phyloP scores from a whole-genome alignment of 1,140 invertebrate genomes.

The Eumaeus atala region DNA sequence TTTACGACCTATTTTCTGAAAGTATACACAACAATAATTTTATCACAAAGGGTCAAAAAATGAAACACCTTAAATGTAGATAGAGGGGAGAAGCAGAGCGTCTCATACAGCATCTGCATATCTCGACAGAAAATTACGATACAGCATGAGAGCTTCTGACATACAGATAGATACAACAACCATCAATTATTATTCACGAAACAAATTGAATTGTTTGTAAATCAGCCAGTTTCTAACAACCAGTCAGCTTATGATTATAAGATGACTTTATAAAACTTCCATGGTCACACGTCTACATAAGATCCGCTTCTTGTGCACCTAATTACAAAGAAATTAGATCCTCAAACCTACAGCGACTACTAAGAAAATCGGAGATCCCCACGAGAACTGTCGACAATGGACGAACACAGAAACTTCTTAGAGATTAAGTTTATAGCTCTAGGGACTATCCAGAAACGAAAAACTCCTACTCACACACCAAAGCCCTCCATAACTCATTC shows the following conservation, averaged over 20 bases:
- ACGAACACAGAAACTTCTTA: conserved; percentile 19
- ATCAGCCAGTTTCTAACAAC: conserved; percentile 15
- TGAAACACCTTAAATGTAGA: conserved; percentile 25
- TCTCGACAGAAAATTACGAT: conserved; percentile 21
- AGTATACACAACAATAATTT: conserved; percentile 17
- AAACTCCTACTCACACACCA: background rate
- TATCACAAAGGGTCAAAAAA: conserved; percentile 19
- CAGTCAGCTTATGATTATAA: conserved; percentile 20
- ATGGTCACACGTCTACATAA: conserved; percentile 19
- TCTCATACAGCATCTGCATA: conserved; percentile 22
- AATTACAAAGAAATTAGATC: conserved; percentile 19
- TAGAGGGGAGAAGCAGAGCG: conserved; percentile 21
- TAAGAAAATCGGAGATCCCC: conserved; percentile 19
- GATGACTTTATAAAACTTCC: conserved; percentile 20
- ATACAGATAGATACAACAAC: conserved; percentile 27
- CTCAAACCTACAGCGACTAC: conserved; percentile 17
- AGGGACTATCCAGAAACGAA: conserved; percentile 12
- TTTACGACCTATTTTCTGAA: conserved; percentile 17
- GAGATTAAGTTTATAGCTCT: conserved; percentile 22
- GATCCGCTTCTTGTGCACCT: conserved; percentile 22
- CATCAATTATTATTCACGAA: conserved; percentile 20
- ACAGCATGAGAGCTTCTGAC: conserved; percentile 21
- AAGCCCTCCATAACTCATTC: background rate
- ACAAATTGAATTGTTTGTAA: conserved; percentile 22
- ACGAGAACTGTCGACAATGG: conserved; percentile 17